Evolutionary conservation across 2,888 invertebrate species (phyloP), one percentile per base, ranked within the genome.

Genomic region (Tipula lateralis): DNA sequence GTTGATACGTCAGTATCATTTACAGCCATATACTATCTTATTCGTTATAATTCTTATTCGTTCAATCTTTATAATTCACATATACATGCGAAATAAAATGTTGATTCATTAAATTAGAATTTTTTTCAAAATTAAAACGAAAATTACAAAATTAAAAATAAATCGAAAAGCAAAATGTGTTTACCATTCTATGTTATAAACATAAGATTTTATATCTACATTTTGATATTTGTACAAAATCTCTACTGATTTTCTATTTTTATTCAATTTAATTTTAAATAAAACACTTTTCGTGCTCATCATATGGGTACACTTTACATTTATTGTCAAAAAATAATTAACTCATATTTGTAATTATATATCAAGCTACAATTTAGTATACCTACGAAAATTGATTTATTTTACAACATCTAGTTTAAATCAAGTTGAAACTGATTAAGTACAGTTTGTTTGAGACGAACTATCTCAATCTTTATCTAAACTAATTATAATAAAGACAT

Each of bases 31-130:
- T n/a, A n/a, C n/a, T n/a, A n/a, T n/a, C n/a, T n/a, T n/a, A n/a
- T n/a, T n/a, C n/a, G n/a, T n/a, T n/a, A n/a, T n/a, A n/a, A n/a
- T n/a, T n/a, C n/a, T n/a, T n/a, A n/a, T n/a, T n/a, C n/a, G n/a
- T n/a, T n/a, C n/a, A n/a, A n/a, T n/a, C n/a, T n/a, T 32, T 32
- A 32, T 36, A 9, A 36, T 50, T 16, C 44, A 50, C 19, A 50
- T 16, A 12, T 66, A 66, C 24, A 66, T 12, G 24, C 12, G 12
- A 24, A 24, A 24, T 0, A 4, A 66, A 66, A 66, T 24, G 66
- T 66, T 66, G 66, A 66, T 66, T 66, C 66, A 66, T 66, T 66
- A 66, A 66, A 66, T 66, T 66, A 66, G 66, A 66, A 66, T 66
- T 66, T 66, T 66, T n/a, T 44, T 44, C 16, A 2, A 44, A 4